These are phyloP conservation scores for Leucozona laternaria DNA, from an alignment of 2,888 invertebrate species.

Conservation along the genomic window DNA sequence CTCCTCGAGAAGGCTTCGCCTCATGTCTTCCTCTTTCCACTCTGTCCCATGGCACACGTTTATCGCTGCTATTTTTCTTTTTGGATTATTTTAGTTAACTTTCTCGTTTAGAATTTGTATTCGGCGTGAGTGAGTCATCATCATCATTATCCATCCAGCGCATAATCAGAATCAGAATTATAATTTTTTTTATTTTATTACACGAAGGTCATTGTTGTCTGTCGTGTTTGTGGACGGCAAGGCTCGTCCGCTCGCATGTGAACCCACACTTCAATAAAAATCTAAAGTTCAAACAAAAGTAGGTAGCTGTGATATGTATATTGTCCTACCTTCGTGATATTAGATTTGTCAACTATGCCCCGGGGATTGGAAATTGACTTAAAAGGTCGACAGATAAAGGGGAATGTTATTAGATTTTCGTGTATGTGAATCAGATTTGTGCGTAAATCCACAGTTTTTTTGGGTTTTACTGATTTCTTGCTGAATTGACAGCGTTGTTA, in stretches of 20 bases:
- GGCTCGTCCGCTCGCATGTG: not conserved
- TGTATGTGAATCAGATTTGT: not conserved
- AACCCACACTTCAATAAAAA: not conserved
- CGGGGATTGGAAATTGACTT: not conserved
- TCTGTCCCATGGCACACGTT: not conserved
- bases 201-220: conserved; percentile 71
- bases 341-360: not conserved
- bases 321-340: conserved; percentile 41
- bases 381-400: conserved; percentile 21
- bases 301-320: not conserved
- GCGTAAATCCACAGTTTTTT: not conserved
- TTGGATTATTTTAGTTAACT: conserved; percentile 25
- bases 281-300: conserved; percentile 27
- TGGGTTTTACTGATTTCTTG: no score
- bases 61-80: not conserved
- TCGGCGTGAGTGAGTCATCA: conserved; percentile 49
- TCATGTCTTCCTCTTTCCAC: not conserved
- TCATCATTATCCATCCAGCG: conserved; percentile 33
- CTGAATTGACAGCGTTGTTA: no score
- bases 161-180: conserved; percentile 44
- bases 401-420: not conserved
- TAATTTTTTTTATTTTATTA: conserved; percentile 32
- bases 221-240: conserved; percentile 17
- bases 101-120: conserved; percentile 6
- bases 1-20: not conserved